phyloP scores from a whole-genome alignment of 2,888 invertebrate genomes.

The Myopa tessellatipennis region DNA sequence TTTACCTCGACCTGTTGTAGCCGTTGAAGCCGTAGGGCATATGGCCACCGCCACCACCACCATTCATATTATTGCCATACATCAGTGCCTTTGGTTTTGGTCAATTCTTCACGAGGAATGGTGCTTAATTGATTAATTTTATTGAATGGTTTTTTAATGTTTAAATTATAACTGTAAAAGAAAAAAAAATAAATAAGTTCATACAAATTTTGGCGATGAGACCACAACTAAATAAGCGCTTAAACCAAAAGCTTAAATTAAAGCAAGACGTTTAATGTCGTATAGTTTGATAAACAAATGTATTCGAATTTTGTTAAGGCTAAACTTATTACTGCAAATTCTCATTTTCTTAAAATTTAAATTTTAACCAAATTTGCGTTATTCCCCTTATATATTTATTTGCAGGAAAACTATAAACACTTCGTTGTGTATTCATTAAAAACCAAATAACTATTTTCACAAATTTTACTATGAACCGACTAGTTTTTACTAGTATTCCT shows the following conservation, averaged over 20 bases:
- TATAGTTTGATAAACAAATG: too few species aligned
- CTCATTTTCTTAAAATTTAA: too few species aligned
- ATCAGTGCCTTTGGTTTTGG: constrained; percentile 45
- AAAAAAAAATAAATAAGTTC: constrained; percentile 35
- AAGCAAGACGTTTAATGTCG: too few species aligned
- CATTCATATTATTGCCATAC: constrained; percentile 59
- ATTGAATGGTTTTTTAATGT: constrained; percentile 22
- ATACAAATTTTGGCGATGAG: constrained; percentile 13
- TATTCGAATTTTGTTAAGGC: too few species aligned
- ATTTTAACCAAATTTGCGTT: too few species aligned
- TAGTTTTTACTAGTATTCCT: background rate
- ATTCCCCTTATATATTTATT: background rate
- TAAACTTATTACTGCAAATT: too few species aligned
- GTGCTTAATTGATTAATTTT: constrained; percentile 14
- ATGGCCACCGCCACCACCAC: constrained; percentile 53
- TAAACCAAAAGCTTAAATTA: too few species aligned
- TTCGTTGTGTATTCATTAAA: background rate
- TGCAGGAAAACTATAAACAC: background rate
- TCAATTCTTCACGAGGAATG: constrained; percentile 28
- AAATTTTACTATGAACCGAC: background rate
- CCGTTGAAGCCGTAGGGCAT: constrained; percentile 58
- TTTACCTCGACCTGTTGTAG: constrained; percentile 59
- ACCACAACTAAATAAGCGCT: background rate
- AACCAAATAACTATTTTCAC: background rate
- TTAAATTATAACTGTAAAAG: constrained; percentile 45